Evolutionary conservation across 2,797 vertebrate genomes (phyloP).

Genomic region (Psittacula derbiana): DNA sequence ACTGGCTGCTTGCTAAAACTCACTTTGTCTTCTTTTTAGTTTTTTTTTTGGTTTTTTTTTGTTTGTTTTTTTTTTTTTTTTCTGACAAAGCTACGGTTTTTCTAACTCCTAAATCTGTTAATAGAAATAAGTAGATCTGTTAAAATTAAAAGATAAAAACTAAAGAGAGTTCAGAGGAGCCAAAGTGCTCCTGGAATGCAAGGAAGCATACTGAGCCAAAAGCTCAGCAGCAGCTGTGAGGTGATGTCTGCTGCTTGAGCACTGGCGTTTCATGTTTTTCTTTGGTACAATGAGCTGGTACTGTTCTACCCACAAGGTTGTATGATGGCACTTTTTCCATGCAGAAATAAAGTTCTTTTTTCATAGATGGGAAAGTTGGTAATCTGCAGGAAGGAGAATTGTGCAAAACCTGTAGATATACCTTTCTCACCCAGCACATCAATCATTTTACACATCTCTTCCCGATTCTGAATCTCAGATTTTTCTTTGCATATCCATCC

Average conservation of each 20-base stretch:
- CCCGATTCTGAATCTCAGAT: background rate
- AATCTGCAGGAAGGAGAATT: background rate
- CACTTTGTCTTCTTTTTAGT: background rate
- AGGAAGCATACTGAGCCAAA: background rate
- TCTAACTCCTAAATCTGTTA: background rate
- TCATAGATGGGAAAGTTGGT: background rate
- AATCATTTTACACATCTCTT: background rate
- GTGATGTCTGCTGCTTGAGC: accelerated
- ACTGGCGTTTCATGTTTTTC: accelerated
- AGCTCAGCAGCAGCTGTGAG: background rate
- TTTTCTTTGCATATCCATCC: background rate
- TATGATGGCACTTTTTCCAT: background rate
- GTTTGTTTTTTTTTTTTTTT: background rate
- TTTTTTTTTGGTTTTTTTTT: background rate
- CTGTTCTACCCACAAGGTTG: background rate
- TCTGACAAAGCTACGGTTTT: background rate
- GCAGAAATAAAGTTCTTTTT: background rate
- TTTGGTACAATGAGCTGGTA: background rate
- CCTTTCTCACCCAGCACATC: background rate
- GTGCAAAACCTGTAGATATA: background rate
- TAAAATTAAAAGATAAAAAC: background rate
- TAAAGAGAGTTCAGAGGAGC: background rate
- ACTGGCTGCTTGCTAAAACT: background rate
- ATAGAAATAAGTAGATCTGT: background rate
- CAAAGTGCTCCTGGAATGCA: background rate